phyloP scores from a whole-genome alignment of 92 coral and sea anemone genomes.

The Isaurus tuberculatus region DNA sequence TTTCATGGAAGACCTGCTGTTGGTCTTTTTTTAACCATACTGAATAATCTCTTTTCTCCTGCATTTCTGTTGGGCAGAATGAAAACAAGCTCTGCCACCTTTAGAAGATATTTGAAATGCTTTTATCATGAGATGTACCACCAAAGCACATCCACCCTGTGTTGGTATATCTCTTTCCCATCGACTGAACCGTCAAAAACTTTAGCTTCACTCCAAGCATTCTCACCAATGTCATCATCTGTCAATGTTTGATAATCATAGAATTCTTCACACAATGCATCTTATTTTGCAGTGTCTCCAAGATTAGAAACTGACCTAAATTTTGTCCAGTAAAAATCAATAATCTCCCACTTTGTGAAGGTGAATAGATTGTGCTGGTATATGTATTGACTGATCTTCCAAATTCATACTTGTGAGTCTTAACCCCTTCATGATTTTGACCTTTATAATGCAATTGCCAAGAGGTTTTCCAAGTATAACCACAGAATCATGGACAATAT shows the following conservation, averaged over 20 bases:
- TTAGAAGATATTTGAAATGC: slow-evolving; percentile 9
- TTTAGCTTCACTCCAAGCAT: slow-evolving; percentile 53
- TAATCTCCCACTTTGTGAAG: slow-evolving; percentile 56
- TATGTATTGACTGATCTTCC: slow-evolving; percentile 33
- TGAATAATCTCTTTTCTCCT: too few species aligned
- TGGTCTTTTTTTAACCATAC: slow-evolving; percentile 38
- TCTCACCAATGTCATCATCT: slow-evolving; percentile 53
- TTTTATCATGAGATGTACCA: slow-evolving; percentile 13
- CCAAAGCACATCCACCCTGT: slow-evolving; percentile 23
- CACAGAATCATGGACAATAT: slow-evolving; percentile 52
- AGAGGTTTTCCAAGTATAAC: slow-evolving; percentile 32
- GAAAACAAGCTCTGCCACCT: slow-evolving; percentile 19
- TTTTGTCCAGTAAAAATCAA: slow-evolving; percentile 49
- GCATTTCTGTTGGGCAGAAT: too few species aligned
- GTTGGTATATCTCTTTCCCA: slow-evolving; percentile 45
- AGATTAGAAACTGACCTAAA: slow-evolving; percentile 38
- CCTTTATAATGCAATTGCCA: slow-evolving; percentile 39
- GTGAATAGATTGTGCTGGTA: slow-evolving; percentile 22
- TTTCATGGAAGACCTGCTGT: slow-evolving; percentile 40
- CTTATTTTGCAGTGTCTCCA: slow-evolving; percentile 20
- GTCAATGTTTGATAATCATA: slow-evolving; percentile 54
- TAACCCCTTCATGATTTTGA: slow-evolving; percentile 43
- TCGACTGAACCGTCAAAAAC: slow-evolving; percentile 55
- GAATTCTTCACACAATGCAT: slow-evolving; percentile 60
- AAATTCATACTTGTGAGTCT: slow-evolving; percentile 14